phyloP scores from a whole-genome alignment of 2,797 vertebrate genomes.

The Buceros bicornis region DNA sequence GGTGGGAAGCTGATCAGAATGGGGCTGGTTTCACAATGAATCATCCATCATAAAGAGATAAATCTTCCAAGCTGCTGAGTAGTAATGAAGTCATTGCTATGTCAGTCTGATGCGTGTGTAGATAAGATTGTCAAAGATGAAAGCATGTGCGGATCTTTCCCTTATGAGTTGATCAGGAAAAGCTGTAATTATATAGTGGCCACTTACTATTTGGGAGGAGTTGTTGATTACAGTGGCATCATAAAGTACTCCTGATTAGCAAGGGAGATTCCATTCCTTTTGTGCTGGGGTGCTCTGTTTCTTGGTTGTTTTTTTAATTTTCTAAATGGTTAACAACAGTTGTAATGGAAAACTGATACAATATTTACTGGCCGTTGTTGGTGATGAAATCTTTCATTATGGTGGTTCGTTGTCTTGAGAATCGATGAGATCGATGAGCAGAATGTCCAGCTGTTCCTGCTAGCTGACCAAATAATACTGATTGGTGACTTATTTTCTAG shows the following conservation, averaged over 20 bases:
- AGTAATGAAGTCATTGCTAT: not conserved
- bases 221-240: constrained; percentile 32
- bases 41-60: not conserved
- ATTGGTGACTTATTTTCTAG: not conserved
- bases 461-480: not conserved
- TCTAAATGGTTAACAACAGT: not conserved
- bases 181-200: constrained; percentile 38
- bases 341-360: not conserved
- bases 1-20: not conserved
- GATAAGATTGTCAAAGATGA: constrained; percentile 17
- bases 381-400: not conserved
- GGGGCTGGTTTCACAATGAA: constrained; percentile 29
- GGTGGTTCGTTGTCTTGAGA: not conserved
- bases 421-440: not conserved
- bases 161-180: constrained; percentile 43
- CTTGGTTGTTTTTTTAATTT: not conserved
- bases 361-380: not conserved
- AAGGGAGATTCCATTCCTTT: constrained; percentile 29
- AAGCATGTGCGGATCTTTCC: constrained; percentile 54
- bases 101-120: not conserved
- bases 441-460: not conserved
- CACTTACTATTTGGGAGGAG: constrained; percentile 41
- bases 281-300: not conserved
- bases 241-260: constrained; percentile 5
- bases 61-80: constrained; percentile 13